Conservation (phyloP, 2,113 vertebrate species). For the Thomomys bottae region DNA sequence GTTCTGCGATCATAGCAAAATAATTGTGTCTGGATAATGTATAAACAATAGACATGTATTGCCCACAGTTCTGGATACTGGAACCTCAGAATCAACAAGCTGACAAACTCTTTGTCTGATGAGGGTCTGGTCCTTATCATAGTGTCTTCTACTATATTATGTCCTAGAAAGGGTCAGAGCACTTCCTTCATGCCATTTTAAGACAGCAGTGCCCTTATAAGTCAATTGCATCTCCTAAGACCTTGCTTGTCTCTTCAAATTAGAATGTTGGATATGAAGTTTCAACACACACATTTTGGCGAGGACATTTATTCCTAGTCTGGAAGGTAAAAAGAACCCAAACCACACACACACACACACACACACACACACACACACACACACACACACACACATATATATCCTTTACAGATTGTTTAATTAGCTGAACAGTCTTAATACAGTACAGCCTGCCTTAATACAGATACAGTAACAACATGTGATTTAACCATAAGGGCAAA, state of each 20-base stretch:
- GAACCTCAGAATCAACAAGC: too few relatives aligned
- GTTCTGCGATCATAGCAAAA: not conserved
- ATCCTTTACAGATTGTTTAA: not conserved
- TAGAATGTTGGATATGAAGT: not conserved
- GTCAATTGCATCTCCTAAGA: not conserved
- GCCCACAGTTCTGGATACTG: not conserved
- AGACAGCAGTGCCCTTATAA: not conserved
- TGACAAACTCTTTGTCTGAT: rapidly evolving
- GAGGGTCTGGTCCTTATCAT: not conserved
- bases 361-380: not conserved
- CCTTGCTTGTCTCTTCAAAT: not conserved
- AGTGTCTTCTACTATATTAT: not conserved
- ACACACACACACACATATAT: not conserved
- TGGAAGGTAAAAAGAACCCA: not conserved
- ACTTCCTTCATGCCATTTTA: not conserved
- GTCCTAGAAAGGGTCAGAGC: rapidly evolving
- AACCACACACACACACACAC: not conserved
- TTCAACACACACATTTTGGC: not conserved
- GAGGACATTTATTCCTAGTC: not conserved
- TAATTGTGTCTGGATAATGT: not conserved
- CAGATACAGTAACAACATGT: too few relatives aligned
- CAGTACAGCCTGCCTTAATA: too few relatives aligned
- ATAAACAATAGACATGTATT: not conserved
- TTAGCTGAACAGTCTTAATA: not conserved
- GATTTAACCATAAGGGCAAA: too few relatives aligned